A percentile compares a stretch with the other conserved stretches of the same genome.
Evolutionary conservation across 2,888 invertebrate species (phyloP).

Genomic region (Dryococelus australis): DNA sequence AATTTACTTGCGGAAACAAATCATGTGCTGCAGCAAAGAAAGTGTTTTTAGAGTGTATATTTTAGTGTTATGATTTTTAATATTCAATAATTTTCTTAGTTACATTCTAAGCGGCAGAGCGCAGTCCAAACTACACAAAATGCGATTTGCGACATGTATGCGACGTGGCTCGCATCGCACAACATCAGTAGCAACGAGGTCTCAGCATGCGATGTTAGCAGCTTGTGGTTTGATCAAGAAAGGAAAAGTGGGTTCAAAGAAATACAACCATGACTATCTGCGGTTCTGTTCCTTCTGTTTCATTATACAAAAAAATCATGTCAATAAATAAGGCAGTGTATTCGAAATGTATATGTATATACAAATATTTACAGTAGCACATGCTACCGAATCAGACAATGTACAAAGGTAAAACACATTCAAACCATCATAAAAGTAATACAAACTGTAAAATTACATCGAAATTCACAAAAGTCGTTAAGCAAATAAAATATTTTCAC

Average conservation of each 20-base stretch:
- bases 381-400: conserved; percentile 29
- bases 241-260: background rate
- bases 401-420: conserved; percentile 38
- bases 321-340: conserved; percentile 48
- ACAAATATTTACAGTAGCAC: conserved; percentile 46
- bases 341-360: conserved; percentile 46
- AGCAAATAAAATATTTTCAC: conserved; percentile 6
- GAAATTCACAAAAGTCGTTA: conserved; percentile 17
- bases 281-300: conserved; percentile 42
- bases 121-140: no score
- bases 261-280: conserved; percentile 5
- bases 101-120: no score
- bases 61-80: no score
- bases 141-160: no score
- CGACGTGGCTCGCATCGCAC: no score
- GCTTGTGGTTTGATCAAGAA: no score
- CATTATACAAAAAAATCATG: conserved; percentile 44
- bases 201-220: no score
- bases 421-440: conserved; percentile 32
- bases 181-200: no score
- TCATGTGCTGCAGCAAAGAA: no score
- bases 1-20: no score
- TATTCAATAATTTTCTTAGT: no score
- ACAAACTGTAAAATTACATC: conserved; percentile 12
- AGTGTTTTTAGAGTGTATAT: no score